Conservation (phyloP, 2,113 vertebrate species). For the Dunckerocampus dactyliophorus region DNA sequence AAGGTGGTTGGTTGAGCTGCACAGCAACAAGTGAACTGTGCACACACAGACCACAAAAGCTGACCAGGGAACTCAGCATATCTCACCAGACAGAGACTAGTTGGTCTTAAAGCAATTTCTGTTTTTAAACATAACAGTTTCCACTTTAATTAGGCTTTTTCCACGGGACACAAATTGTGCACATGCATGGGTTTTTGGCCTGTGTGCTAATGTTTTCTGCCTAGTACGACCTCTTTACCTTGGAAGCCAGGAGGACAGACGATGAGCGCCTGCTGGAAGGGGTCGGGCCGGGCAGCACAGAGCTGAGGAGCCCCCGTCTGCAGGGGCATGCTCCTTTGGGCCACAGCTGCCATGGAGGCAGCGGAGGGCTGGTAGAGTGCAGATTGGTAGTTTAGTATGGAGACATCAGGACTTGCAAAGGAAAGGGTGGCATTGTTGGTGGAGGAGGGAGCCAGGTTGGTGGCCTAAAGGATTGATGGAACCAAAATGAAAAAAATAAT, state of each 20-base stretch:
- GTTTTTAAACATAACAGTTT: not conserved
- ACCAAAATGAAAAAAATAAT: slow-evolving; percentile 82
- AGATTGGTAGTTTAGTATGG: slow-evolving; percentile 98
- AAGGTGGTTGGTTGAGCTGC: not conserved
- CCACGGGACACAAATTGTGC: not conserved
- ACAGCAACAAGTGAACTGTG: slow-evolving; percentile 4
- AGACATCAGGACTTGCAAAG: slow-evolving; percentile 94
- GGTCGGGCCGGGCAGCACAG: slow-evolving; percentile 89
- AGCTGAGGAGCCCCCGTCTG: slow-evolving; percentile 91
- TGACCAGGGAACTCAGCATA: not conserved
- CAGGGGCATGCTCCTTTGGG: slow-evolving; percentile 94
- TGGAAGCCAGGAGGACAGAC: slow-evolving; percentile 98
- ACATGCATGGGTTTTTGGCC: not conserved
- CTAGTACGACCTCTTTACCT: slow-evolving; percentile 73
- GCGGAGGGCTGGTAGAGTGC: slow-evolving; percentile 96
- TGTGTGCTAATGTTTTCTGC: not conserved
- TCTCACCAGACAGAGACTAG: not conserved
- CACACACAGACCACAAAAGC: slow-evolving; percentile 3
- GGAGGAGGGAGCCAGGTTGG: slow-evolving; percentile 92
- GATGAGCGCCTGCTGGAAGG: slow-evolving; percentile 98
- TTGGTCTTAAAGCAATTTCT: not conserved
- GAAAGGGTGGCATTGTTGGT: slow-evolving; percentile 95
- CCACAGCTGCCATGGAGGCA: slow-evolving; percentile 96
- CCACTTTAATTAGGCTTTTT: not conserved
- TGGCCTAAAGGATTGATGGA: slow-evolving; percentile 87